Conservation (phyloP, 1,140 invertebrate genomes). For the Marisa cornuarietis region DNA sequence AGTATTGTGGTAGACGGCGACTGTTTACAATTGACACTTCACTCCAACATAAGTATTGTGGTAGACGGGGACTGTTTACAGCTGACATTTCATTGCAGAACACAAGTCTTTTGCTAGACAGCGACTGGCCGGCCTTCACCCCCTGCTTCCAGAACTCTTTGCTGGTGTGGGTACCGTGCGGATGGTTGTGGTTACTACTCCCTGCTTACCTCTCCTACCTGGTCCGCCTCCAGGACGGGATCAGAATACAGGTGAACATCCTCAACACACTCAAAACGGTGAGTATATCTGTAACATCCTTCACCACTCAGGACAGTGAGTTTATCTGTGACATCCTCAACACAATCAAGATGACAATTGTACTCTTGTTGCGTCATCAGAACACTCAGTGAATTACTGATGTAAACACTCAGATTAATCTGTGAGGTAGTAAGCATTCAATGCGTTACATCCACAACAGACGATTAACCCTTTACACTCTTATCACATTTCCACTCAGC, state of each 20-base stretch:
- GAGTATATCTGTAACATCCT: conserved; percentile 28
- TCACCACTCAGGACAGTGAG: conserved; percentile 14
- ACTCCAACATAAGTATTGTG: conserved; percentile 27
- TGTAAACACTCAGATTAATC: too few relatives aligned
- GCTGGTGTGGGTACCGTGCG: conserved; percentile 86
- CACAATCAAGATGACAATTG: background rate
- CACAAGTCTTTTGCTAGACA: conserved; percentile 70
- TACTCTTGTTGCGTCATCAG: too few relatives aligned
- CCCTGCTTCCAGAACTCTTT: conserved; percentile 71
- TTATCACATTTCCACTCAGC: background rate
- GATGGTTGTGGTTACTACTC: conserved; percentile 82
- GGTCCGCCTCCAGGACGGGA: conserved; percentile 2
- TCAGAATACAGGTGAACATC: conserved; percentile 29
- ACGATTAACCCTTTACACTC: conserved; percentile 26
- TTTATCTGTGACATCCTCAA: background rate
- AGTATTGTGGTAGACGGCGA: too few relatives aligned
- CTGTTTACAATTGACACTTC: background rate
- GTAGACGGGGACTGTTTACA: background rate
- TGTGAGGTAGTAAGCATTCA: background rate
- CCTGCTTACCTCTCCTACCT: conserved; percentile 83
- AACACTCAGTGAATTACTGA: background rate
- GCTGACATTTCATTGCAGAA: conserved; percentile 23
- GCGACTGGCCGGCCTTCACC: conserved; percentile 63
- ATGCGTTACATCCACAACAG: too few relatives aligned
- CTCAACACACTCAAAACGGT: conserved; percentile 50